Percentiles rank a stretch among this genome's conserved stretches.
phyloP scores from a whole-genome alignment of 2,797 vertebrate genomes.

The Coccyzus lansbergi region DNA sequence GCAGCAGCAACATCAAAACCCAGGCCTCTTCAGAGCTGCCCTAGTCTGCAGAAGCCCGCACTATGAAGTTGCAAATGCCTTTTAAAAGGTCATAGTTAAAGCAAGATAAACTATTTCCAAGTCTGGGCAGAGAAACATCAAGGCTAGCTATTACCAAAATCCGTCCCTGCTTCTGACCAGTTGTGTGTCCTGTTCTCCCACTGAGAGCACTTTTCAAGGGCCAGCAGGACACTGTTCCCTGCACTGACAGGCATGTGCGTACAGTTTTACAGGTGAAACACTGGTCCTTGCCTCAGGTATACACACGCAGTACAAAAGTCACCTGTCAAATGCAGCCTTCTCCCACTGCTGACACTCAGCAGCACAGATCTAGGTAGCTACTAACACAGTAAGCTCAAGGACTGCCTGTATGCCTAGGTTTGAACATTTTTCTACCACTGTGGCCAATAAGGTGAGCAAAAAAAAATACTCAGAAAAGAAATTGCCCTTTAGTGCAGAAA shows the following conservation, averaged over 20 bases:
- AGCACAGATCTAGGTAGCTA: background rate
- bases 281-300: background rate
- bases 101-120: background rate
- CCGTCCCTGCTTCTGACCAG: background rate
- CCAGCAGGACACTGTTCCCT: background rate
- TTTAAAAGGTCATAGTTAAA: background rate
- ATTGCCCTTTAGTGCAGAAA: background rate
- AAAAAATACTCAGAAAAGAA: background rate
- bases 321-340: background rate
- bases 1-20: background rate
- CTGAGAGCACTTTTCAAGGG: background rate
- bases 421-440: background rate
- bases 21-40: background rate
- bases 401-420: background rate
- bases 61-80: background rate
- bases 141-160: background rate
- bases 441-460: background rate
- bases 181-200: background rate
- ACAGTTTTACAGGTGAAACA: background rate
- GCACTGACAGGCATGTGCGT: background rate
- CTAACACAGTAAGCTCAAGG: accelerated
- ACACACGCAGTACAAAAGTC: background rate
- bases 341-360: background rate
- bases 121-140: background rate
- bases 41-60: background rate